phyloP scores from a whole-genome alignment of 2,797 vertebrate genomes.

The Merluccius polli region DNA sequence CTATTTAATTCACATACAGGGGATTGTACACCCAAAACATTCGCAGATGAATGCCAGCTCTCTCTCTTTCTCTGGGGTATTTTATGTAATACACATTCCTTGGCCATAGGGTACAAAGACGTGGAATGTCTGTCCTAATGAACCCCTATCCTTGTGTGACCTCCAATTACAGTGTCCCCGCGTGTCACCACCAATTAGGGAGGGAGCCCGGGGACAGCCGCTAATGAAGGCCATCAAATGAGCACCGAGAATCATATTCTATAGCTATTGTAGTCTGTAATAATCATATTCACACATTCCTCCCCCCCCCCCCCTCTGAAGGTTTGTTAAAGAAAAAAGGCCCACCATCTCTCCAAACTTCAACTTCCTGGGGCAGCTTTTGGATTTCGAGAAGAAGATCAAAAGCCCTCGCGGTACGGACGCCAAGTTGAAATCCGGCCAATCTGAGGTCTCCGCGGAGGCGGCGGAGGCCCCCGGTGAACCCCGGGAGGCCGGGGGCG shows the following conservation, averaged over 20 bases:
- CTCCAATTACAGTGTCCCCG: constrained; percentile 24
- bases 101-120: constrained; percentile 2
- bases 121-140: constrained; percentile 18
- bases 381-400: constrained; percentile 95
- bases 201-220: not conserved
- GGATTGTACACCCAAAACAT: not conserved
- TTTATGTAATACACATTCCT: constrained; percentile 17
- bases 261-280: not conserved
- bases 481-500: not conserved
- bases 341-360: constrained; percentile 98
- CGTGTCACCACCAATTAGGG: constrained; percentile 27
- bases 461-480: not conserved
- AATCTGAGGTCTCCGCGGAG: constrained; percentile 44
- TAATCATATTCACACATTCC: not conserved
- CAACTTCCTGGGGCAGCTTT: constrained; percentile 94
- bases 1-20: not conserved
- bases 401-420: constrained; percentile 64
- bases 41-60: not conserved
- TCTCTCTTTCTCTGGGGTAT: not conserved
- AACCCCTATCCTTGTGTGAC: constrained; percentile 16
- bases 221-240: constrained; percentile 28
- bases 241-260: not conserved
- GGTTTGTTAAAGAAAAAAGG: constrained; percentile 97
- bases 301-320: constrained; percentile 40
- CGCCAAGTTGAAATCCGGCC: constrained; percentile 67